Base-by-base conservation (phyloP, 2,888 invertebrate species). In the Trichacis sp. region DNA sequence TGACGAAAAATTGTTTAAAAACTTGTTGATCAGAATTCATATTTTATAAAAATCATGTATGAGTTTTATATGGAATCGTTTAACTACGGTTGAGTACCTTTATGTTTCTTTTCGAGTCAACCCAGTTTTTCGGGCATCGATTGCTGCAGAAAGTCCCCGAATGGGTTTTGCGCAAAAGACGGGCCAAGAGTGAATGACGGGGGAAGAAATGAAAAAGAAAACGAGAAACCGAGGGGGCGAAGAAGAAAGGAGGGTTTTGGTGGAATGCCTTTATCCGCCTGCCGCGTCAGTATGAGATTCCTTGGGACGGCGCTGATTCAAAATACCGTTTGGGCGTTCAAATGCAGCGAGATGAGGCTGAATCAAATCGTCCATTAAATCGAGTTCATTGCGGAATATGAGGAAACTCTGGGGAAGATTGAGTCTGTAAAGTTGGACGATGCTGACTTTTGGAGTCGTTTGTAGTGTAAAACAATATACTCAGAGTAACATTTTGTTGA, bases 271-370 rank as follows among this genome's bases (percentile, higher is more conserved):
- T 83, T 83, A 80, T 83, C 74, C 72, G 76, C 73, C 71, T 72
- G 75, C 75, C 72, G 76, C 78, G 72, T 80, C 78, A 78, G 80
- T 82, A 81, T 81, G 78, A 79, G 77, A 81, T 82, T 82, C 82
- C 79, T 82, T 78, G 74, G 73, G 71, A 74, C 75, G 78, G 77
- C 76, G 77, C 75, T 75, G 79, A 81, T 81, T 80, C 79, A 80
- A 79, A 81, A 79, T 78, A 73, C 78, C 78, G 78, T 77, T 78
- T 78, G 74, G 76, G 72, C 72, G 70, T 49, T 42, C 54, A 64
- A 52, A 67, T 55, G 54, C 54, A 55, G 47, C 43, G 46, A 53
- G 36, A 30, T 9, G 38, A 48, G 60, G 60, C 48, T 56, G 63
- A 49, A 55, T 29, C 14, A 49, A 52, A 5, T 56, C 36, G 40